Evolutionary conservation across 92 coral and sea anemone genomes (phyloP).

Genomic region (Chrysogorgia sp.): DNA sequence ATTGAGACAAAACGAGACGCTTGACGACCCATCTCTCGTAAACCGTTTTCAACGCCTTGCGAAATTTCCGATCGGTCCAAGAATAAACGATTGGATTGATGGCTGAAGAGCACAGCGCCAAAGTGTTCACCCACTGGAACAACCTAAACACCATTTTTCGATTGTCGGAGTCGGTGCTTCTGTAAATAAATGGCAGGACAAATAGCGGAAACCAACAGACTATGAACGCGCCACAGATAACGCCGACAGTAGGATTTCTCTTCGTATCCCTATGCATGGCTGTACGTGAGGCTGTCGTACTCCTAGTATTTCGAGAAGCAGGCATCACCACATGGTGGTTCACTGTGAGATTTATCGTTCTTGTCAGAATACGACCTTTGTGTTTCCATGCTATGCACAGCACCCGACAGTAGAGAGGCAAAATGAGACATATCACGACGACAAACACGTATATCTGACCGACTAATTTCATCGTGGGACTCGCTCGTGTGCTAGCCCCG

Average conservation of each 20-base stretch:
- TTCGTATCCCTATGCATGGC: no score
- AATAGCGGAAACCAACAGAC: slow-evolving; percentile 90
- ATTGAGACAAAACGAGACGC: neutral
- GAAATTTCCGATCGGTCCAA: slow-evolving; percentile 69
- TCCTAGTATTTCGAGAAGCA: neutral
- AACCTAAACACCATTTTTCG: slow-evolving; percentile 42
- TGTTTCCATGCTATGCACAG: slow-evolving; percentile 77
- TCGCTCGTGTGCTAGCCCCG: slow-evolving; percentile 67
- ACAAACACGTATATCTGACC: slow-evolving; percentile 63
- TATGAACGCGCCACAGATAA: slow-evolving; percentile 68
- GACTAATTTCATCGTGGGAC: slow-evolving; percentile 33
- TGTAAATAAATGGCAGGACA: slow-evolving; percentile 67
- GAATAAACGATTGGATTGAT: slow-evolving; percentile 83
- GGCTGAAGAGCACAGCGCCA: slow-evolving; percentile 86
- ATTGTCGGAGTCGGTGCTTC: slow-evolving; percentile 44
- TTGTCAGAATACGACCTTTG: slow-evolving; percentile 57
- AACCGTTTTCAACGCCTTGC: slow-evolving; percentile 14
- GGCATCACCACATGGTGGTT: neutral
- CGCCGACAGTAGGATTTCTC: slow-evolving; percentile 82
- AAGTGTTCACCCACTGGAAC: slow-evolving; percentile 82
- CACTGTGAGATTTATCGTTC: neutral
- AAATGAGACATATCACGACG: slow-evolving; percentile 54
- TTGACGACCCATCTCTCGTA: slow-evolving; percentile 19
- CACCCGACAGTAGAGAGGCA: slow-evolving; percentile 76
- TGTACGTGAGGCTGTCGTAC: no score